phyloP scores from a whole-genome alignment of 2,888 invertebrate genomes.

The Eupithecia inturbata region DNA sequence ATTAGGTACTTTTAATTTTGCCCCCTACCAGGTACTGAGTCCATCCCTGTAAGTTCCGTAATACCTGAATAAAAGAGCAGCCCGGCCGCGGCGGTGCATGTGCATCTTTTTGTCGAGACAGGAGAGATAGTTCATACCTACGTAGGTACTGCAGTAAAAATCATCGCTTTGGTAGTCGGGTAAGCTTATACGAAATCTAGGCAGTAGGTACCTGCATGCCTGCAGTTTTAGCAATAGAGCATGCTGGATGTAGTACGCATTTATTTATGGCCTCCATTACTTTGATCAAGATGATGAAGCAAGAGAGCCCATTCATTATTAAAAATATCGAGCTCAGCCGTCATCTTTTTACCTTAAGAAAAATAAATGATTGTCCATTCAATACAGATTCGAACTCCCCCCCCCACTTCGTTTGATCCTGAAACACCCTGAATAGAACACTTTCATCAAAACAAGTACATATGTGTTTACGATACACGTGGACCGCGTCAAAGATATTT shows the following conservation, averaged over 20 bases:
- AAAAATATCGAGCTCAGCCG: not conserved
- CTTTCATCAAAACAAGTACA: not conserved
- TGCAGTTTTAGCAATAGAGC: not conserved
- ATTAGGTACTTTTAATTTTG: not conserved
- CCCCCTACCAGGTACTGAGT: not conserved
- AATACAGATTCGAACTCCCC: not conserved
- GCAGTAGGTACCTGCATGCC: not conserved
- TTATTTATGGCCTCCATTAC: not conserved
- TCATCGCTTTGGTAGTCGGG: not conserved
- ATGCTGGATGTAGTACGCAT: no score
- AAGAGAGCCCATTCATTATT: not conserved
- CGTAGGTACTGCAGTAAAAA: not conserved
- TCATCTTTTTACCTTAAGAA: not conserved
- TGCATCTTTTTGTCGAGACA: not conserved
- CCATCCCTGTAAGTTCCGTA: not conserved
- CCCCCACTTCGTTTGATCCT: not conserved
- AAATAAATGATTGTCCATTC: conserved; percentile 2
- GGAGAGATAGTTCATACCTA: not conserved
- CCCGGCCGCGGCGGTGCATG: not conserved
- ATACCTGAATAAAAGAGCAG: not conserved
- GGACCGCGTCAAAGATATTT: conserved; percentile 5
- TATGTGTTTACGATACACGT: not conserved
- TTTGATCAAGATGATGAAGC: not conserved
- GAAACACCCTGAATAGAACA: not conserved
- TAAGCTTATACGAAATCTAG: not conserved